A percentile compares a stretch with the other conserved stretches of the same genome.
phyloP scores from a whole-genome alignment of 2,797 vertebrate species.

The Sitta carolinensis region DNA sequence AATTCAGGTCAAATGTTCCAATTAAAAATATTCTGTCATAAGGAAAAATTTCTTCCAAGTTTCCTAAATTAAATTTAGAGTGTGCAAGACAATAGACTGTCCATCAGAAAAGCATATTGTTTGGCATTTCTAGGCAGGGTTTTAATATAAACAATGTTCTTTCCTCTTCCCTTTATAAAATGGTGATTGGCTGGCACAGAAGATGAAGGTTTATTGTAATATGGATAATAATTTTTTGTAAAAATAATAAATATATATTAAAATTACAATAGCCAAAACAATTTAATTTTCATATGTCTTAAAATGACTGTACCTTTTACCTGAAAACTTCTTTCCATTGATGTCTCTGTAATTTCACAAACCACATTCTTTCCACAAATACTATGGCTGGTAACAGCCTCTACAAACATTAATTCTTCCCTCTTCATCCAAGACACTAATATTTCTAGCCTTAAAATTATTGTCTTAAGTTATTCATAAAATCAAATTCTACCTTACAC shows the following conservation, averaged over 20 bases:
- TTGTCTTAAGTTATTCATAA: neutral
- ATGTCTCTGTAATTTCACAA: neutral
- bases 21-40: neutral
- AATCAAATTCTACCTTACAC: neutral
- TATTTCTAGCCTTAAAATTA: neutral
- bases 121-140: neutral
- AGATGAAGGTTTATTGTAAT: neutral
- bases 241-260: neutral
- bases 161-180: neutral
- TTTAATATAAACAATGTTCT: neutral
- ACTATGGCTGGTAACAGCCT: neutral
- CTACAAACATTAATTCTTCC: neutral
- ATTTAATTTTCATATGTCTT: neutral
- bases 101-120: neutral
- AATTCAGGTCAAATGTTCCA: neutral
- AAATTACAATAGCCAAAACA: neutral
- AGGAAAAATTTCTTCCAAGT: neutral
- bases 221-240: neutral
- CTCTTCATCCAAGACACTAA: neutral
- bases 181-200: neutral
- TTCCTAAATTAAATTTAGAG: neutral
- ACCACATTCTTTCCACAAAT: neutral
- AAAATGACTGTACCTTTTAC: neutral
- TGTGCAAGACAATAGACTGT: neutral
- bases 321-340: rapidly evolving